A percentile compares a stretch with the other conserved stretches of the same genome.
Evolutionary conservation across 2,113 vertebrate genomes (phyloP).

Genomic region (Pseudorasbora parva): DNA sequence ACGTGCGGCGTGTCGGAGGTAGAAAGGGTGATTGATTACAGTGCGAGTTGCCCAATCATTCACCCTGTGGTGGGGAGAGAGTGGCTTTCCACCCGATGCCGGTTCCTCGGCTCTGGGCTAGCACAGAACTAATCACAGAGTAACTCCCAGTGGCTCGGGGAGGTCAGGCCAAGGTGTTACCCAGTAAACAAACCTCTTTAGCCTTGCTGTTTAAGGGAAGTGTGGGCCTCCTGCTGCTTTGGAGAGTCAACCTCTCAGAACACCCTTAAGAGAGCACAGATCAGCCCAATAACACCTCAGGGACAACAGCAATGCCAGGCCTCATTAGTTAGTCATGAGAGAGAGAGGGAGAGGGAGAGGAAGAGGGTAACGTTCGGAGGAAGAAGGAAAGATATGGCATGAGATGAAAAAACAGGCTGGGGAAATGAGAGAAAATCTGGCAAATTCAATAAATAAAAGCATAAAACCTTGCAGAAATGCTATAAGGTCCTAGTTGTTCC

Average conservation of each 20-base stretch:
- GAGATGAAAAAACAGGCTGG: slow-evolving; percentile 18
- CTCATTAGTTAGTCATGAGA: slow-evolving; percentile 72
- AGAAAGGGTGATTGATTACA: slow-evolving; percentile 70
- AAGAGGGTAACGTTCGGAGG: slow-evolving; percentile 33
- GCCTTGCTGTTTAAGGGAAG: slow-evolving; percentile 71
- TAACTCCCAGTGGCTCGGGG: slow-evolving; percentile 65
- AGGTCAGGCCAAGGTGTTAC: slow-evolving; percentile 76
- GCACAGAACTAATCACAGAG: slow-evolving; percentile 74
- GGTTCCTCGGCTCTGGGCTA: slow-evolving; percentile 57
- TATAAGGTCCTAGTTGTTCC: not conserved
- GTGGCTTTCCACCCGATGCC: slow-evolving; percentile 43
- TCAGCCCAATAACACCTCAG: slow-evolving; percentile 69
- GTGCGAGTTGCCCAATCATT: slow-evolving; percentile 47
- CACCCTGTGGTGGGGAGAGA: slow-evolving; percentile 43
- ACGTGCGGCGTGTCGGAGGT: slow-evolving; percentile 34
- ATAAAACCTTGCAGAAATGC: not conserved
- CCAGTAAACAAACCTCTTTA: slow-evolving; percentile 81
- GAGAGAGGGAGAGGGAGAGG: slow-evolving; percentile 45
- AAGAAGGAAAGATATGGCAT: slow-evolving; percentile 39
- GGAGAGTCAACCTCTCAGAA: slow-evolving; percentile 35
- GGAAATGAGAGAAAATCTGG: not conserved
- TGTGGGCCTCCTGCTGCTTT: slow-evolving; percentile 57
- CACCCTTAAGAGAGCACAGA: slow-evolving; percentile 59
- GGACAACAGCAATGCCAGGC: slow-evolving; percentile 66
- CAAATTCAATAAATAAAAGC: no score